Conservation (phyloP, 2,888 invertebrate species). For the Phengaris arion region DNA sequence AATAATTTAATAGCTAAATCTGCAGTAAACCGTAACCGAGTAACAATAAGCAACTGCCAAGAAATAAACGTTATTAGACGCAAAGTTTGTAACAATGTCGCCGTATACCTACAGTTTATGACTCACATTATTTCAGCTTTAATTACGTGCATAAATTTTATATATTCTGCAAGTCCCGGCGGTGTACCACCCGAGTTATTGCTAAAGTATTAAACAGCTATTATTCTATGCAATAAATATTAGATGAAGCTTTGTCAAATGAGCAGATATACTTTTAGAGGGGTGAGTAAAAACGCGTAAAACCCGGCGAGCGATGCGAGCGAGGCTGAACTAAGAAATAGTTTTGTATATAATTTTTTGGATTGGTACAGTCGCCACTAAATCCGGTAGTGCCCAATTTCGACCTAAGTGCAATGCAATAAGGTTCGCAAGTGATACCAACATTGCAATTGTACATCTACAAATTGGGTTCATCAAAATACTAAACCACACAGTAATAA, state of each 20-base stretch:
- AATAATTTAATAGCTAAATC: neutral
- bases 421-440: neutral
- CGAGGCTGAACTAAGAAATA: no score
- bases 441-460: neutral
- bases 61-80: conserved; percentile 25
- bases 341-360: no score
- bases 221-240: conserved; percentile 69
- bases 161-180: conserved; percentile 45
- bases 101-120: conserved; percentile 16
- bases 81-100: conserved; percentile 20
- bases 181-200: conserved; percentile 58
- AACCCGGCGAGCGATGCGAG: no score
- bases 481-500: neutral
- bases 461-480: conserved; percentile 1
- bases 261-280: neutral
- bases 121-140: conserved; percentile 39
- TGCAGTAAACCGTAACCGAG: neutral
- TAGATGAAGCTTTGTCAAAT: conserved; percentile 59
- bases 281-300: neutral
- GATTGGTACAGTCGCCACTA: no score
- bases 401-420: neutral
- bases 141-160: conserved; percentile 54
- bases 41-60: conserved; percentile 23
- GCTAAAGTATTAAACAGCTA: conserved; percentile 61
- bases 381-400: no score